Conservation (phyloP, 2,797 vertebrate species). For the Oreonectes daqikongensis region DNA sequence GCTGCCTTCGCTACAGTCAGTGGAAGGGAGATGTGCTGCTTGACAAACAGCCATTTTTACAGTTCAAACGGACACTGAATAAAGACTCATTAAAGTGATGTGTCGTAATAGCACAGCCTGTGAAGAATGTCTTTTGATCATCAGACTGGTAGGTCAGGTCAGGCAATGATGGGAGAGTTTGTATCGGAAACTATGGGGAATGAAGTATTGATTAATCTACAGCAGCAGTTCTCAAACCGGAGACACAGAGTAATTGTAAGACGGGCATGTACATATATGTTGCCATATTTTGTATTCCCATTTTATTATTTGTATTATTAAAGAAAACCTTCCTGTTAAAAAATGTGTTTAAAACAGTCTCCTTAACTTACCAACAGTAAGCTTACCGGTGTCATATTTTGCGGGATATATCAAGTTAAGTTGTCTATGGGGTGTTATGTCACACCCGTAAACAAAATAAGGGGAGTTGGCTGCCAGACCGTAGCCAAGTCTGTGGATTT, state of each 20-base stretch:
- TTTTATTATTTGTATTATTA: background rate
- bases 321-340: too few species aligned
- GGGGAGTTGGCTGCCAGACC: too few species aligned
- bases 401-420: too few species aligned
- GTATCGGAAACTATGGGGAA: background rate
- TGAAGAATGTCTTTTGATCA: background rate
- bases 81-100: slow-evolving; percentile 73
- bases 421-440: too few species aligned
- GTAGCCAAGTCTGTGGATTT: too few species aligned
- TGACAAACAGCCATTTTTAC: slow-evolving; percentile 71
- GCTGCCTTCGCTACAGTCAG: slow-evolving; percentile 58
- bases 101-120: slow-evolving; percentile 38
- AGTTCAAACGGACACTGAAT: slow-evolving; percentile 65
- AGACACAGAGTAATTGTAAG: background rate
- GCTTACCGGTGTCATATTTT: too few species aligned
- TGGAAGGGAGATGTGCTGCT: slow-evolving; percentile 59
- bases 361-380: too few species aligned
- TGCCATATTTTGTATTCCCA: background rate
- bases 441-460: too few species aligned
- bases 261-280: background rate
- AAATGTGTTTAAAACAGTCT: too few species aligned
- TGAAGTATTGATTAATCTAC: background rate
- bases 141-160: background rate
- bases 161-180: background rate
- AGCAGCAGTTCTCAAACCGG: background rate